Evolutionary conservation across 2,888 invertebrate genomes (phyloP).

Genomic region (Zeuzera pyrina): DNA sequence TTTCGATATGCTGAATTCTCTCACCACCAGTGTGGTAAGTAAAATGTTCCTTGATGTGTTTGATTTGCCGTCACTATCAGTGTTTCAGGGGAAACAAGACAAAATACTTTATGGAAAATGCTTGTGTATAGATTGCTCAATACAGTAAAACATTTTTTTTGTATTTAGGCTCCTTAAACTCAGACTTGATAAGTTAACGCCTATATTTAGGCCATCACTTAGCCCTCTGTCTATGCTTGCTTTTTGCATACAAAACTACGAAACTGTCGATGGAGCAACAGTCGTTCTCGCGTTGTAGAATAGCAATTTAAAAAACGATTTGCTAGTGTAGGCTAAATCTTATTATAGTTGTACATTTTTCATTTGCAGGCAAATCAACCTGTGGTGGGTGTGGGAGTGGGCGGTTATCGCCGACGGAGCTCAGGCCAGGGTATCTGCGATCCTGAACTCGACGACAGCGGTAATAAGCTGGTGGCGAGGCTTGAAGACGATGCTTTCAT

Average conservation of each 20-base stretch:
- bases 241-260: not conserved
- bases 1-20: conserved; percentile 68
- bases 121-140: too few species aligned
- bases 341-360: not conserved
- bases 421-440: conserved; percentile 58
- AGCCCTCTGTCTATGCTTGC: too few species aligned
- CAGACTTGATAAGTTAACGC: too few species aligned
- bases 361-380: conserved; percentile 52
- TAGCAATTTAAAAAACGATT: not conserved
- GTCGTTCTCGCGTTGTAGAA: not conserved
- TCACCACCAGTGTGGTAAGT: conserved; percentile 66
- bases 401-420: conserved; percentile 56
- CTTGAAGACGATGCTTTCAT: conserved; percentile 69
- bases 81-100: too few species aligned
- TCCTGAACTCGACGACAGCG: conserved; percentile 64
- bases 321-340: too few species aligned
- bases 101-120: too few species aligned
- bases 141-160: too few species aligned
- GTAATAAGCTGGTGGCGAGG: conserved; percentile 63
- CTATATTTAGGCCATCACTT: too few species aligned
- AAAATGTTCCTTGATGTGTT: not conserved
- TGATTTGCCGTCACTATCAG: too few species aligned
- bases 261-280: not conserved
- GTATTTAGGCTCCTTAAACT: too few species aligned
- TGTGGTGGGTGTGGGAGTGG: conserved; percentile 48